Percentiles rank a stretch among this genome's conserved stretches.
phyloP scores from a whole-genome alignment of 2,113 vertebrate species.

The Ceyx melanurus region DNA sequence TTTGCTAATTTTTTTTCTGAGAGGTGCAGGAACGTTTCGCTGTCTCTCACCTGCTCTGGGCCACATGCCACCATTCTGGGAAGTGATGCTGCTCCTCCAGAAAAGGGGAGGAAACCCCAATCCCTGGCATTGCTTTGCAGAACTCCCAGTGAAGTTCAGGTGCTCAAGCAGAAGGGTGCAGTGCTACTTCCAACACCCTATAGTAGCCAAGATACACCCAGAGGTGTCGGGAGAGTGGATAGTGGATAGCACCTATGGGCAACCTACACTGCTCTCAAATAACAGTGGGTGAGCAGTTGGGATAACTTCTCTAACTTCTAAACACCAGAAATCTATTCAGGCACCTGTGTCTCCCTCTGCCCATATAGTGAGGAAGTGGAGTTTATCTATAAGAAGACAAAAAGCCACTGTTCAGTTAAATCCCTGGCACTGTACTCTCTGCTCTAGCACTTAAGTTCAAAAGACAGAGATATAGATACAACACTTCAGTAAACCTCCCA shows the following conservation, averaged over 20 bases:
- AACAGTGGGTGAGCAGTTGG: background rate
- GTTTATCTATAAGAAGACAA: background rate
- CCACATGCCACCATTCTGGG: accelerated
- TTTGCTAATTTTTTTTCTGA: background rate
- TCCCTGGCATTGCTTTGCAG: background rate
- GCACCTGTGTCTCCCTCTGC: background rate
- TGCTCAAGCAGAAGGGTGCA: background rate
- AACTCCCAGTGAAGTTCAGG: accelerated
- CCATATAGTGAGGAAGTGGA: background rate
- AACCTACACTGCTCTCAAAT: background rate
- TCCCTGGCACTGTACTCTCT: background rate
- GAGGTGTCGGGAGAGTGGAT: background rate
- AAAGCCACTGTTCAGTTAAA: background rate
- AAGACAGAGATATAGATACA: background rate
- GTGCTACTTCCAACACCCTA: background rate
- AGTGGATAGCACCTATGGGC: background rate
- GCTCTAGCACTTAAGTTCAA: background rate
- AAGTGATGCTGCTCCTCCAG: background rate
- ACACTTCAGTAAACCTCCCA: background rate
- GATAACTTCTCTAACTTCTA: background rate
- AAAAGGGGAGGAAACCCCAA: accelerated
- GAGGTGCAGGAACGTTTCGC: background rate
- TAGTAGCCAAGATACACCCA: background rate
- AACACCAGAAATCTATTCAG: background rate
- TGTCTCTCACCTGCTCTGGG: accelerated